These are phyloP conservation scores for Caenorhabditis drosophilae DNA, from an alignment of 2,888 invertebrate species.

Conservation along the genomic window DNA sequence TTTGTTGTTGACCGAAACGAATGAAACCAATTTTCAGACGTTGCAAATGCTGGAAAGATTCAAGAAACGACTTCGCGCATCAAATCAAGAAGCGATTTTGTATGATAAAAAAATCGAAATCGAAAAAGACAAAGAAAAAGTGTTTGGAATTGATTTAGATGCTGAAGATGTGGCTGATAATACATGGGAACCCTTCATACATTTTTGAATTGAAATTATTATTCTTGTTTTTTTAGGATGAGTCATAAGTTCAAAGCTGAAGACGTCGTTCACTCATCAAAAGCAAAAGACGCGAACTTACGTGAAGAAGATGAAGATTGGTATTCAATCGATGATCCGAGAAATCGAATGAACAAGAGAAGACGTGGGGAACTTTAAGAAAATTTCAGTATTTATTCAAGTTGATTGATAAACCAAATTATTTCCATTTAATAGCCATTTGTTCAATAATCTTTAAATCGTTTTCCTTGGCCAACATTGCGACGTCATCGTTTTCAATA, in stretches of 20 bases:
- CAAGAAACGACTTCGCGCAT: conserved; percentile 72
- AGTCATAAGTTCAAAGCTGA: conserved; percentile 61
- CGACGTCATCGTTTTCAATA: too few relatives aligned
- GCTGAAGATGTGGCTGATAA: conserved; percentile 59
- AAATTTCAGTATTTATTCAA: too few relatives aligned
- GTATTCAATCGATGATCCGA: conserved; percentile 94
- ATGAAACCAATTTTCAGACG: too few relatives aligned
- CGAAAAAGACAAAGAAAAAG: conserved; percentile 43
- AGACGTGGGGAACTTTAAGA: conserved; percentile 82
- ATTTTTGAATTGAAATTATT: conserved; percentile 3
- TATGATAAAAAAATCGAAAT: conserved; percentile 69
- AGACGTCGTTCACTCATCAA: conserved; percentile 54
- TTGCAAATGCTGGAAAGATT: conserved; percentile 83
- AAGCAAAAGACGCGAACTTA: conserved; percentile 75
- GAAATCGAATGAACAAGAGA: conserved; percentile 90
- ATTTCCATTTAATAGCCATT: too few relatives aligned
- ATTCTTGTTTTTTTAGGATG: too few relatives aligned
- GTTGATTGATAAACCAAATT: too few relatives aligned
- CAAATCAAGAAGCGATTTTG: conserved; percentile 70
- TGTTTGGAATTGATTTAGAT: conserved; percentile 70
- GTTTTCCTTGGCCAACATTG: too few relatives aligned
- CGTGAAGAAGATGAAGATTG: conserved; percentile 83
- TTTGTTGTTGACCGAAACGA: too few relatives aligned
- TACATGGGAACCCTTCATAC: conserved; percentile 37
- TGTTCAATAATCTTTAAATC: too few relatives aligned